A percentile compares a stretch with the other conserved stretches of the same genome.
Evolutionary conservation across 2,888 invertebrate species (phyloP).

Genomic region (Schrankia costaestrigalis): DNA sequence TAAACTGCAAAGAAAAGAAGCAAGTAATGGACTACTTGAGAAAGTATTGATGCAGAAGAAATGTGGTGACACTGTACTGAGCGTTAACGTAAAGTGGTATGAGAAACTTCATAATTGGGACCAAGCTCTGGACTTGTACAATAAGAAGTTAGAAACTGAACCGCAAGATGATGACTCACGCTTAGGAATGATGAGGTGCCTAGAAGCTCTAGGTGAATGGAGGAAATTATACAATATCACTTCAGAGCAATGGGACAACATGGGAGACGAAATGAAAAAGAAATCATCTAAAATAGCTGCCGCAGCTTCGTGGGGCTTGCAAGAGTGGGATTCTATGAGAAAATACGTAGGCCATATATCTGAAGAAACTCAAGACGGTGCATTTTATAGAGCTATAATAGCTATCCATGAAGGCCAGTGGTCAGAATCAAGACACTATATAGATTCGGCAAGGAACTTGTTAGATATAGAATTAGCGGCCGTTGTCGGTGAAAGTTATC

Average conservation of each 20-base stretch:
- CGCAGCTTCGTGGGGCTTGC: slow-evolving; percentile 97
- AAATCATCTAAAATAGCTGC: slow-evolving; percentile 94
- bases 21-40: slow-evolving; percentile 94
- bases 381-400: slow-evolving; percentile 96
- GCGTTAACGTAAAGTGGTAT: slow-evolving; percentile 92
- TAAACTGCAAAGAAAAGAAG: slow-evolving; percentile 98
- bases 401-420: slow-evolving; percentile 91
- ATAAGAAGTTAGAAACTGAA: slow-evolving; percentile 85
- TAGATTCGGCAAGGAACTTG: slow-evolving; percentile 95
- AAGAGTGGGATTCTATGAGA: slow-evolving; percentile 96
- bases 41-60: slow-evolving; percentile 91
- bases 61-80: slow-evolving; percentile 79
- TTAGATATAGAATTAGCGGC: slow-evolving; percentile 97
- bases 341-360: slow-evolving; percentile 93
- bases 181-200: slow-evolving; percentile 96
- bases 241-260: slow-evolving; percentile 82
- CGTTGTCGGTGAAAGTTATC: slow-evolving; percentile 97
- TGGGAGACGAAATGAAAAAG: slow-evolving; percentile 70
- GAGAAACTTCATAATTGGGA: slow-evolving; percentile 99
- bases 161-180: slow-evolving; percentile 88
- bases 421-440: slow-evolving; percentile 86
- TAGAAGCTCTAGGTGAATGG: slow-evolving; percentile 99
- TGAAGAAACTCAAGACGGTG: slow-evolving; percentile 95
- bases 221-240: slow-evolving; percentile 89
- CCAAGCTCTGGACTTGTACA: slow-evolving; percentile 93